phyloP scores from a whole-genome alignment of 2,797 vertebrate genomes.

The Parauchenoglanis ngamensis region DNA sequence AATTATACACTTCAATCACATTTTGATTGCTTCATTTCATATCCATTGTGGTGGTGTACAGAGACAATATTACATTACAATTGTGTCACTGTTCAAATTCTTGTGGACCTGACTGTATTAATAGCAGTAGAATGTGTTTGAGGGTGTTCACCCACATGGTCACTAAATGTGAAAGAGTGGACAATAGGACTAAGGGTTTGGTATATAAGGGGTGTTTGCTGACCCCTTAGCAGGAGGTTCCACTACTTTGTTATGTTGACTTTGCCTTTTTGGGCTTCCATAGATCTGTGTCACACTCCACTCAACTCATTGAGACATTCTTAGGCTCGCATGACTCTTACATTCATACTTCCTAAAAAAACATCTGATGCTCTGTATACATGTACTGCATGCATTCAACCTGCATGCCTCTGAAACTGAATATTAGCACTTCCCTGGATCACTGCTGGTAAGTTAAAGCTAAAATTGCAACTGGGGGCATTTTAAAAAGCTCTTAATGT shows the following conservation, averaged over 20 bases:
- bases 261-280: conserved; percentile 59
- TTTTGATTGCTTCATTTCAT: no score
- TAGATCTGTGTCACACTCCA: conserved; percentile 51
- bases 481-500: conserved; percentile 34
- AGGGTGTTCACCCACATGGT: background rate
- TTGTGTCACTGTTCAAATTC: no score
- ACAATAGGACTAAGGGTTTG: background rate
- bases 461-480: conserved; percentile 43
- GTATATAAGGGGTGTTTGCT: background rate
- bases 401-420: conserved; percentile 33
- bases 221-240: background rate
- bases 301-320: conserved; percentile 53
- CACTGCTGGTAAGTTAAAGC: conserved; percentile 37
- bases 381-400: conserved; percentile 14
- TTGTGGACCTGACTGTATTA: no score
- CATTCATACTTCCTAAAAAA: conserved; percentile 33
- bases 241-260: conserved; percentile 58
- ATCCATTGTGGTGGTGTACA: no score
- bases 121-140: background rate
- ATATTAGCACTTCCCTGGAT: conserved; percentile 28
- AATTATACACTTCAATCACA: no score
- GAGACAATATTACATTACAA: no score
- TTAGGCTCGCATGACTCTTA: conserved; percentile 26
- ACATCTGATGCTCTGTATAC: conserved; percentile 13
- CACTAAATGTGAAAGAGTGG: background rate